These are phyloP conservation scores for Plectrocnemia conspersa DNA, from an alignment of 1,140 invertebrate genomes.

Conservation along the genomic window DNA sequence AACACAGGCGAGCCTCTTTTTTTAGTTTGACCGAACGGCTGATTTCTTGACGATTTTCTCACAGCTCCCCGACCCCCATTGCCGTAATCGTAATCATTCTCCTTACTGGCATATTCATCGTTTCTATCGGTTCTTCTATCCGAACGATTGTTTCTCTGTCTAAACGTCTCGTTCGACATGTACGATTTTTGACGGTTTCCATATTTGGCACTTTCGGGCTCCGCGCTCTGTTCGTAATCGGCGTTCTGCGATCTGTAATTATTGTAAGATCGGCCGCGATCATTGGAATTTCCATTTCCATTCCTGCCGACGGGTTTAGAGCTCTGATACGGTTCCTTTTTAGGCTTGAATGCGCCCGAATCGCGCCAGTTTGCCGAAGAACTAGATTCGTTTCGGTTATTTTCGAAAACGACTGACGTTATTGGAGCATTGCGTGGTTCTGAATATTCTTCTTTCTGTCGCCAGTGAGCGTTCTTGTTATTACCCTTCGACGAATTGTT, in stretches of 20 bases:
- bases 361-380: neutral
- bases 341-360: neutral
- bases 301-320: neutral
- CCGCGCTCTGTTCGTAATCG: neutral
- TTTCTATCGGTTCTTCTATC: conserved; percentile 11
- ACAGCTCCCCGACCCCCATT: neutral
- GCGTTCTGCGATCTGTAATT: neutral
- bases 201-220: conserved; percentile 4
- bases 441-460: conserved; percentile 12
- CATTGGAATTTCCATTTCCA: neutral
- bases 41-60: neutral
- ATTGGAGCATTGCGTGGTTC: neutral
- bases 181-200: neutral
- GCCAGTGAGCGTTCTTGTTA: conserved; percentile 26
- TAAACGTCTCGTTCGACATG: neutral
- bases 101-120: conserved; percentile 3
- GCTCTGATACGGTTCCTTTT: neutral
- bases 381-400: neutral
- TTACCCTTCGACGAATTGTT: neutral
- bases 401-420: neutral
- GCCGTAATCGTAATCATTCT: neutral
- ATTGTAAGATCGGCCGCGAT: conserved; percentile 6
- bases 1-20: neutral
- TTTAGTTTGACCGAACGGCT: neutral
- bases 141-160: conserved; percentile 14